A percentile compares a stretch with the other conserved stretches of the same genome.
phyloP scores from a whole-genome alignment of 2,113 vertebrate species.

The Paramisgurnus dabryanus region DNA sequence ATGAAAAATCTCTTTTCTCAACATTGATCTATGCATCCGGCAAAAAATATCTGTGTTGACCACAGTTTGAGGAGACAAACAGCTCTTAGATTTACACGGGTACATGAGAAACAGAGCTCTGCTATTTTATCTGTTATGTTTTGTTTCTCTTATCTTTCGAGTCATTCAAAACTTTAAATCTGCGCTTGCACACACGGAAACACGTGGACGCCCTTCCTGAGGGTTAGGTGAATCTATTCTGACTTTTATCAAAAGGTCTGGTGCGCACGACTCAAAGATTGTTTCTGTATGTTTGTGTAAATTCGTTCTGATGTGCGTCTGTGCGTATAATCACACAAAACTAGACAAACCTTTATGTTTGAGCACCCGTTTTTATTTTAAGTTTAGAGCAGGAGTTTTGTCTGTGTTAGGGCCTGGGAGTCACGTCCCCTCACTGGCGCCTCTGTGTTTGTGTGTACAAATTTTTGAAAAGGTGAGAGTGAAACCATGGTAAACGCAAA shows the following conservation, averaged over 20 bases:
- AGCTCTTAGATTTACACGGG: not conserved
- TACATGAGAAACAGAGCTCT: not conserved
- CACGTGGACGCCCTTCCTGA: conserved; percentile 23
- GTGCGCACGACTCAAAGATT: not conserved
- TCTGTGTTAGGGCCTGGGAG: not conserved
- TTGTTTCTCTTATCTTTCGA: not conserved
- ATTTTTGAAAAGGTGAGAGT: not conserved
- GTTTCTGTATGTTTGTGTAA: conserved; percentile 12
- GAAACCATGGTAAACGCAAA: conserved; percentile 30
- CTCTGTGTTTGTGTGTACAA: not conserved
- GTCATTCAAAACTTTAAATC: conserved; percentile 11
- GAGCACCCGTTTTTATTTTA: conserved; percentile 28
- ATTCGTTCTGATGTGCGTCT: not conserved
- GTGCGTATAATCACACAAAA: not conserved
- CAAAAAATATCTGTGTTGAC: not conserved
- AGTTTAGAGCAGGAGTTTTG: not conserved
- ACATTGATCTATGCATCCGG: not conserved
- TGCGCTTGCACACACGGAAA: conserved; percentile 14
- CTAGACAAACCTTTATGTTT: not conserved
- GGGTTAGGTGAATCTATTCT: conserved; percentile 13
- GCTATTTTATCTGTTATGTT: conserved; percentile 9
- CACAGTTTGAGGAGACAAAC: not conserved
- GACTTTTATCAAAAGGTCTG: conserved; percentile 8
- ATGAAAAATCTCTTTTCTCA: conserved; percentile 3
- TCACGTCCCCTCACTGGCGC: not conserved